These are phyloP conservation scores for Eilema caniola DNA, from an alignment of 2,888 invertebrate genomes.

Conservation along the genomic window DNA sequence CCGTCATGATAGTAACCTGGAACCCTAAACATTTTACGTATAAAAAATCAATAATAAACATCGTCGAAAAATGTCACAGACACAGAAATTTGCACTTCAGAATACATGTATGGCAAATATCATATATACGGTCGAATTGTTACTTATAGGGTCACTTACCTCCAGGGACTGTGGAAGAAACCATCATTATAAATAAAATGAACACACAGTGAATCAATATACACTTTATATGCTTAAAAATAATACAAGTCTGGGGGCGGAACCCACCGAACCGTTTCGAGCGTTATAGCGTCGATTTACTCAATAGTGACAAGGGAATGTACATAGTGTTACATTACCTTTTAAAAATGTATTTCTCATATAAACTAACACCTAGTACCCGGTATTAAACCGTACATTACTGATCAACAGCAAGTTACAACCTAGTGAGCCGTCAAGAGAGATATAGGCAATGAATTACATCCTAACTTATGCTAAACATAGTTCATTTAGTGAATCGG, in stretches of 20 bases:
- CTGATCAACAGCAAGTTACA: slow-evolving; percentile 50
- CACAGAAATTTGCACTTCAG: slow-evolving; percentile 34
- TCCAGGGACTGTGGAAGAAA: slow-evolving; percentile 81
- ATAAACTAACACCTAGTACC: slow-evolving; percentile 72
- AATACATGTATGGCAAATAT: slow-evolving; percentile 32
- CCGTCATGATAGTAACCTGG: not conserved
- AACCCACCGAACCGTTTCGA: slow-evolving; percentile 65
- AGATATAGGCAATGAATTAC: slow-evolving; percentile 49
- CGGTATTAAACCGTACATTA: slow-evolving; percentile 58
- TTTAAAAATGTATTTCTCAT: slow-evolving; percentile 55
- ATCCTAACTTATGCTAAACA: slow-evolving; percentile 52
- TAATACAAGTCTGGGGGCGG: slow-evolving; percentile 76
- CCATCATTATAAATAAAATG: slow-evolving; percentile 85
- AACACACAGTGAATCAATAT: slow-evolving; percentile 85
- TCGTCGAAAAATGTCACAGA: slow-evolving; percentile 25
- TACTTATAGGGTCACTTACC: slow-evolving; percentile 78
- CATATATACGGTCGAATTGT: slow-evolving; percentile 34
- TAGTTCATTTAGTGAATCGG: slow-evolving; percentile 45
- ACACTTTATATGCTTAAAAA: slow-evolving; percentile 86
- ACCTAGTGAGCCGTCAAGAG: slow-evolving; percentile 65
- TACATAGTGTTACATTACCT: slow-evolving; percentile 76
- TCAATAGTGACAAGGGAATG: slow-evolving; percentile 80
- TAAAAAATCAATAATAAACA: slow-evolving; percentile 30
- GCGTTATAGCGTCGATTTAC: slow-evolving; percentile 58
- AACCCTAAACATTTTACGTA: slow-evolving; percentile 31